Percentiles rank a stretch among this genome's conserved stretches.
Conservation (phyloP, 2,797 vertebrate species). For the Anomalospiza imberbis region DNA sequence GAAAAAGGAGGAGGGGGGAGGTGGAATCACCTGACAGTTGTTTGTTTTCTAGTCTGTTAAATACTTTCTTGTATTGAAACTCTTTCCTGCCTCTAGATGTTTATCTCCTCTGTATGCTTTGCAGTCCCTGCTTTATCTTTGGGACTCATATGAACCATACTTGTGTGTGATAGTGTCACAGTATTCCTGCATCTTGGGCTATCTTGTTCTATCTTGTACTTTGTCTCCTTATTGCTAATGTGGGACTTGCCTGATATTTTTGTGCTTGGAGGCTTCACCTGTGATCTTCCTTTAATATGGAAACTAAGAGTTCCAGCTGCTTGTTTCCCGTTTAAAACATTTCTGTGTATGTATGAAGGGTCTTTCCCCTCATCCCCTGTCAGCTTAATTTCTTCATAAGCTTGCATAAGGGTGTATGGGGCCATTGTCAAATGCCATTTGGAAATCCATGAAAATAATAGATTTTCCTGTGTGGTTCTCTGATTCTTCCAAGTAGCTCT, state of each 20-base stretch:
- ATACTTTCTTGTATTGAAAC: not conserved
- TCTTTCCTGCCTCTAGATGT: not conserved
- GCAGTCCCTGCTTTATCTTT: not conserved
- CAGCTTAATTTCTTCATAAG: not conserved
- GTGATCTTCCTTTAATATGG: not conserved
- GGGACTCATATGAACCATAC: not conserved
- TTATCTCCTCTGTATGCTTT: not conserved
- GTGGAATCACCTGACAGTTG: not conserved
- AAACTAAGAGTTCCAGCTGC: not conserved
- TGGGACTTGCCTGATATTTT: not conserved
- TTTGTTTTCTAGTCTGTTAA: not conserved
- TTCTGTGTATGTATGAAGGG: not conserved
- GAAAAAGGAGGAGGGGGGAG: not conserved
- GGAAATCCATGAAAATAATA: not conserved
- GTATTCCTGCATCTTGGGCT: not conserved
- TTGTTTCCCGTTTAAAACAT: not conserved
- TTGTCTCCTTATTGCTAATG: not conserved
- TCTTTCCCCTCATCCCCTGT: not conserved
- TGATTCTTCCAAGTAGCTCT: not conserved
- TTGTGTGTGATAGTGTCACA: not conserved
- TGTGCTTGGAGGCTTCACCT: not conserved
- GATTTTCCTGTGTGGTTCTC: not conserved
- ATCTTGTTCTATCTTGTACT: not conserved
- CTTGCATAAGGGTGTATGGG: not conserved
- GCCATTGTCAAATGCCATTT: not conserved